Conservation (phyloP, 2,113 vertebrate genomes). For the Fregetta grallaria region DNA sequence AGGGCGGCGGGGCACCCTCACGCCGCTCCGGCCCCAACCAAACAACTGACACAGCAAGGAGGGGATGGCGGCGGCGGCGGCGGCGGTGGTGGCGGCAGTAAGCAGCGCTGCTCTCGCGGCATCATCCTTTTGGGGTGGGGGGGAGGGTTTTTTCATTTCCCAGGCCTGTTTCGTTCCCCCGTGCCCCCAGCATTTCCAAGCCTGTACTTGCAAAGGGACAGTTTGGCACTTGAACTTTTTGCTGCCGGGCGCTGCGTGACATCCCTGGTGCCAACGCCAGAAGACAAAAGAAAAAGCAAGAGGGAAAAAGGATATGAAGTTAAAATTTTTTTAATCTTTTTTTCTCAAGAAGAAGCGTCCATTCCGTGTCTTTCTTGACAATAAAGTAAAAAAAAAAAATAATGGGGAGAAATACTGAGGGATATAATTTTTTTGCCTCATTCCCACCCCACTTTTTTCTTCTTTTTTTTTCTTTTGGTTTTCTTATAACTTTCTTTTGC, state of each 20-base stretch:
- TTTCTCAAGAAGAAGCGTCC: slow-evolving; percentile 45
- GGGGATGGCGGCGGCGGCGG: slow-evolving; percentile 83
- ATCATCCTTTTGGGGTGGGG: slow-evolving; percentile 73
- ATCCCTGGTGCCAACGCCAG: slow-evolving; percentile 58
- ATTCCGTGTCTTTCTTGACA: slow-evolving; percentile 67
- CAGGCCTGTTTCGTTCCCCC: slow-evolving; percentile 52
- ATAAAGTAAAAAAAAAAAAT: slow-evolving; percentile 53
- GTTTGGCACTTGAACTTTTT: slow-evolving; percentile 72
- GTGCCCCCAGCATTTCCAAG: slow-evolving; percentile 55
- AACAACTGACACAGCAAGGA: slow-evolving; percentile 82
- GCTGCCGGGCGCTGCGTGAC: slow-evolving; percentile 48
- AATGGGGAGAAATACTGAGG: slow-evolving; percentile 42
- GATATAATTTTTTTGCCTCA: slow-evolving; percentile 19
- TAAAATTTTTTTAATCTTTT: neutral
- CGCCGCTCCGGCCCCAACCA: slow-evolving; percentile 41
- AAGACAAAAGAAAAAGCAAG: slow-evolving; percentile 66
- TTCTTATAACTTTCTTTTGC: slow-evolving; percentile 61
- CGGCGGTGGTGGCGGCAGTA: slow-evolving; percentile 80
- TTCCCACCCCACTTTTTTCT: slow-evolving; percentile 41
- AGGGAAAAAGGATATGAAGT: slow-evolving; percentile 57
- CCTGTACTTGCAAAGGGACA: slow-evolving; percentile 61
- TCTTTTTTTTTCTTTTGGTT: neutral
- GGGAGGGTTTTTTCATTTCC: slow-evolving; percentile 49
- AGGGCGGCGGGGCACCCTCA: slow-evolving; percentile 23
- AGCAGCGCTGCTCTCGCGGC: slow-evolving; percentile 77